Evolutionary conservation across 2,888 invertebrate species (phyloP).

Genomic region (Cerastis leucographa): DNA sequence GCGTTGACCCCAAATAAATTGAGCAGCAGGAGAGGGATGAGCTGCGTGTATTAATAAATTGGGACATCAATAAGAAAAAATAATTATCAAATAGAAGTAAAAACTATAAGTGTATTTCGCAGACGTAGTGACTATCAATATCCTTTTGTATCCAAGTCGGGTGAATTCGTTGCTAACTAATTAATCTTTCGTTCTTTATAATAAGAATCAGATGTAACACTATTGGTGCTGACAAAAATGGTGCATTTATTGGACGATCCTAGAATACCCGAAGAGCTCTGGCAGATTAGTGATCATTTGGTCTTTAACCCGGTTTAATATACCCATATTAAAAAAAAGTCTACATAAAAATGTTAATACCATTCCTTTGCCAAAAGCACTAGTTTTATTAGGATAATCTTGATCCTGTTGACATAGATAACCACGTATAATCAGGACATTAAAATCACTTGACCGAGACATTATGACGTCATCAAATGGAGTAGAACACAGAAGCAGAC

Average conservation of each 20-base stretch:
- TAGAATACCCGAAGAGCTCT: neutral
- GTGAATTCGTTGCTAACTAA: too few species aligned
- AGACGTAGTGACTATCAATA: neutral
- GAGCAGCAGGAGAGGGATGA: too few species aligned
- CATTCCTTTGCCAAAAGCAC: neutral
- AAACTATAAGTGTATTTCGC: neutral
- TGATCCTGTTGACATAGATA: conserved; percentile 24
- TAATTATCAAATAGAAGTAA: neutral
- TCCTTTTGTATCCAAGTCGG: too few species aligned
- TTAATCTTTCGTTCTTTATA: too few species aligned
- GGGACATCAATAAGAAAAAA: neutral
- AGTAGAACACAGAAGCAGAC: conserved; percentile 46
- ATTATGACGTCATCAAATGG: conserved; percentile 51
- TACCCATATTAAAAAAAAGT: neutral
- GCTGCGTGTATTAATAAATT: neutral
- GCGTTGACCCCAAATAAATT: too few species aligned
- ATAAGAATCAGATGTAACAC: too few species aligned
- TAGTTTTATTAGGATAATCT: conserved; percentile 5
- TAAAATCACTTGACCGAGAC: conserved; percentile 55
- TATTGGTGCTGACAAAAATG: neutral
- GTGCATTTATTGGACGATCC: neutral
- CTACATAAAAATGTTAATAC: neutral
- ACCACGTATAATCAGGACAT: conserved; percentile 46
- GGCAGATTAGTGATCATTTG: neutral
- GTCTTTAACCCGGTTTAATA: neutral